Conservation (phyloP, 2,888 invertebrate genomes). For the Fissipunctia ypsillon region DNA sequence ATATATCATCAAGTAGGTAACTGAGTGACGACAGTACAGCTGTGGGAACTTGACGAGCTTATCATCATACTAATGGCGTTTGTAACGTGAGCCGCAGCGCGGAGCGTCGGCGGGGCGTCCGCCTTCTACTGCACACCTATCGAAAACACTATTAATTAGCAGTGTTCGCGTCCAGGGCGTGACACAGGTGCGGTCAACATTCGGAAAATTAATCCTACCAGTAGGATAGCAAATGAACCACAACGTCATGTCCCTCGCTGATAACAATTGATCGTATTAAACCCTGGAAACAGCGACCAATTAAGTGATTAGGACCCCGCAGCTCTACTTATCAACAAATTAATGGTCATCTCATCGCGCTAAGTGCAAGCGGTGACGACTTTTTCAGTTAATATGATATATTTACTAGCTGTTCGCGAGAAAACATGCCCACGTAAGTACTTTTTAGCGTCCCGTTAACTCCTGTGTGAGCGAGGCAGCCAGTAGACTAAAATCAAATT, state of each 20-base stretch:
- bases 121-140: conserved; percentile 76
- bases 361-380: conserved; percentile 76
- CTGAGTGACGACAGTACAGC: conserved; percentile 63
- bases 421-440: conserved; percentile 19
- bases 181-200: conserved; percentile 87
- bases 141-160: conserved; percentile 89
- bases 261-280: conserved; percentile 85
- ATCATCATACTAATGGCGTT: conserved; percentile 84
- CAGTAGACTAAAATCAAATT: conserved; percentile 39
- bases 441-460: conserved; percentile 17
- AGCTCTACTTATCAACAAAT: conserved; percentile 80
- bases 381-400: conserved; percentile 64
- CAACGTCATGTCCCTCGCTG: conserved; percentile 72
- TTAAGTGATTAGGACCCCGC: conserved; percentile 86
- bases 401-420: conserved; percentile 35
- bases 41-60: conserved; percentile 69
- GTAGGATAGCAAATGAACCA: conserved; percentile 79
- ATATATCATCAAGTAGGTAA: conserved; percentile 74
- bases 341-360: conserved; percentile 77
- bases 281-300: conserved; percentile 80
- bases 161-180: conserved; percentile 79
- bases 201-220: conserved; percentile 88
- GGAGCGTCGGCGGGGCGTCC: conserved; percentile 41
- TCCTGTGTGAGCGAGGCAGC: conserved; percentile 30
- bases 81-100: conserved; percentile 79